phyloP scores from a whole-genome alignment of 1,140 invertebrate genomes.

The Portunus trituberculatus region DNA sequence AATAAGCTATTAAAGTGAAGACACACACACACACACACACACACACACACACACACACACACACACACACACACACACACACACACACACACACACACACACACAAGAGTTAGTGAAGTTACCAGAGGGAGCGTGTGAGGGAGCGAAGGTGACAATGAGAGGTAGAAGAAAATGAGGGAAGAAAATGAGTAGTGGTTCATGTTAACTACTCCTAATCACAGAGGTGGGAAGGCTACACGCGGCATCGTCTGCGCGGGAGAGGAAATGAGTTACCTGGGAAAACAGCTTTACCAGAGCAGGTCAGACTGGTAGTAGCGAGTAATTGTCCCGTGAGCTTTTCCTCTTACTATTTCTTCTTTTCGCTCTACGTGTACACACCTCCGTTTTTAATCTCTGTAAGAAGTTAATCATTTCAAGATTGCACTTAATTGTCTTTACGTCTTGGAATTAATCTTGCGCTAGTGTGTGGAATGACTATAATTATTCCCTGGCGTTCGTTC shows the following conservation, averaged over 20 bases:
- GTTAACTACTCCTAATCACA: not conserved
- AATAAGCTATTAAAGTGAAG: too few relatives aligned
- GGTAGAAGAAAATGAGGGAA: not conserved
- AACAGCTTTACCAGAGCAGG: not conserved
- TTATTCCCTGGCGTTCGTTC: not conserved
- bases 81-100: too few relatives aligned
- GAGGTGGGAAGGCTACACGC: not conserved
- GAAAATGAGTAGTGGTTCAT: slow-evolving; percentile 1
- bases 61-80: too few relatives aligned
- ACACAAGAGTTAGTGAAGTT: too few relatives aligned
- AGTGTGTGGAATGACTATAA: not conserved
- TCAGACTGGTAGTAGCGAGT: not conserved
- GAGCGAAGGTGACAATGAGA: not conserved
- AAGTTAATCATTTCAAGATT: slow-evolving; percentile 6
- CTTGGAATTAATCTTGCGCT: not conserved
- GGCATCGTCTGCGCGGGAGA: not conserved
- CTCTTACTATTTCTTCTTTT: not conserved
- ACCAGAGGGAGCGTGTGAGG: not conserved
- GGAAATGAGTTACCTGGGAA: slow-evolving; percentile 11
- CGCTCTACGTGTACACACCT: not conserved
- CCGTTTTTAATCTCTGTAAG: not conserved
- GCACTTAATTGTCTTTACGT: slow-evolving; percentile 5
- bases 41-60: too few relatives aligned
- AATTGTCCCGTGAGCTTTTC: not conserved
- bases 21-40: too few relatives aligned